Evolutionary conservation across 64 coral and sea anemone species (phyloP).

Genomic region (Porites lutea): DNA sequence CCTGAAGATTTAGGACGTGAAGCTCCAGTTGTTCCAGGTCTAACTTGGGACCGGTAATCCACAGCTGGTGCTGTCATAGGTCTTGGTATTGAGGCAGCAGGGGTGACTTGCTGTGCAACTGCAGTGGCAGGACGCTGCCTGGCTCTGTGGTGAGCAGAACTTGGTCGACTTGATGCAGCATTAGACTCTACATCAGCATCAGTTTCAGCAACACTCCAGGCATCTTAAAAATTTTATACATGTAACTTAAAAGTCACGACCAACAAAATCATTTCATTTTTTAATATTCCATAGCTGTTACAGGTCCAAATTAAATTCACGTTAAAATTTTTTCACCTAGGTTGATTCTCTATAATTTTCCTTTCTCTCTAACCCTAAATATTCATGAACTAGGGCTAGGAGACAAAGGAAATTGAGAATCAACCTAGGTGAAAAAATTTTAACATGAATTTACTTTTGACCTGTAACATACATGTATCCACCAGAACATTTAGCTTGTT

Average conservation of each 20-base stretch:
- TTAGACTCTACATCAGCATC: slow-evolving; percentile 92
- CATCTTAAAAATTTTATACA: slow-evolving; percentile 49
- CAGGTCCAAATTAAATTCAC: too few relatives aligned
- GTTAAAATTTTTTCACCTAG: too few relatives aligned
- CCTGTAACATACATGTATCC: too few relatives aligned
- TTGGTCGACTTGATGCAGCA: slow-evolving; percentile 88
- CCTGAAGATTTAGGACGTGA: slow-evolving; percentile 47
- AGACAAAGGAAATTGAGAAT: too few relatives aligned
- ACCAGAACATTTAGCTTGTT: too few relatives aligned
- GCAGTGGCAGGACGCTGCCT: slow-evolving; percentile 85
- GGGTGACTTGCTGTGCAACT: slow-evolving; percentile 5
- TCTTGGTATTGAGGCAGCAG: slow-evolving; percentile 47
- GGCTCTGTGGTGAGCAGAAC: slow-evolving; percentile 72
- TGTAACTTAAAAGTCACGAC: background rate
- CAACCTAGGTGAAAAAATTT: too few relatives aligned
- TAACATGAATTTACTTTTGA: too few relatives aligned
- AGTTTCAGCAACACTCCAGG: slow-evolving; percentile 85
- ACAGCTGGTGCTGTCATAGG: slow-evolving; percentile 59
- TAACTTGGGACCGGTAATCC: background rate
- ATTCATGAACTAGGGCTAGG: too few relatives aligned
- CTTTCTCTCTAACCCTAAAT: too few relatives aligned
- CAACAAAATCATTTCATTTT: too few relatives aligned
- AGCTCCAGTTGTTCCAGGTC: slow-evolving; percentile 41
- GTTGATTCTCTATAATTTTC: too few relatives aligned
- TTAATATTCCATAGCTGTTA: too few relatives aligned